Evolutionary conservation across 2,888 invertebrate genomes (phyloP).

Genomic region (Cataglyphis albicans): DNA sequence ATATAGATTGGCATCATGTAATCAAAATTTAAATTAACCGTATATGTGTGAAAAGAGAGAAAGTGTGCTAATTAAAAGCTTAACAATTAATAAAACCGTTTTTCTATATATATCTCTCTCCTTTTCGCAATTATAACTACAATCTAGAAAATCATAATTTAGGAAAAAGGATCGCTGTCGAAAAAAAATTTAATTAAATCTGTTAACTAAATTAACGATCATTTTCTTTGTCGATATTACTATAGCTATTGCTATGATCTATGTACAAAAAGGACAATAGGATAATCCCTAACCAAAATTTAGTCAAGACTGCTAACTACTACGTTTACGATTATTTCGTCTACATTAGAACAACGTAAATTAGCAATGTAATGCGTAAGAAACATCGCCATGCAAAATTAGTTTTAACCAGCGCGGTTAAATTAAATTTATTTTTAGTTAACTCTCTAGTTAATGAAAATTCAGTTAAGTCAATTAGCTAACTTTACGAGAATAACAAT

Average conservation of each 20-base stretch:
- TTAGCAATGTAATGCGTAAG: background rate
- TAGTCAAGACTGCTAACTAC: conserved; percentile 24
- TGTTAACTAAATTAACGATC: conserved; percentile 28
- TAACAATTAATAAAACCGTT: background rate
- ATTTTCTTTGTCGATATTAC: conserved; percentile 1
- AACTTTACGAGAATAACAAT: background rate
- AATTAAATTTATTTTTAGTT: conserved; percentile 10
- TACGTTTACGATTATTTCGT: conserved; percentile 22
- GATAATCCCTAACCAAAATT: conserved; percentile 28
- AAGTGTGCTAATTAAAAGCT: background rate
- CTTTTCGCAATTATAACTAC: background rate
- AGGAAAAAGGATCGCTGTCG: background rate
- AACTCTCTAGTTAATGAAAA: conserved; percentile 24
- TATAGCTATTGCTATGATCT: conserved; percentile 6
- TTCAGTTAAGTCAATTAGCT: conserved; percentile 23
- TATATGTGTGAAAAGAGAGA: background rate
- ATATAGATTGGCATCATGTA: background rate
- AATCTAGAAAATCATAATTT: background rate
- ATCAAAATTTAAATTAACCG: conserved; percentile 29
- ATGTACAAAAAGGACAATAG: background rate
- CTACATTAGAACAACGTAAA: conserved; percentile 14
- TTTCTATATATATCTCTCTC: background rate
- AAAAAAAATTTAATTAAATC: conserved; percentile 19
- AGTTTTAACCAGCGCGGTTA: conserved; percentile 11
- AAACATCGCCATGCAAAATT: conserved; percentile 13